A percentile compares a stretch with the other conserved stretches of the same genome.
Conservation (phyloP, 2,888 invertebrate species). For the Heliconius ethilla region DNA sequence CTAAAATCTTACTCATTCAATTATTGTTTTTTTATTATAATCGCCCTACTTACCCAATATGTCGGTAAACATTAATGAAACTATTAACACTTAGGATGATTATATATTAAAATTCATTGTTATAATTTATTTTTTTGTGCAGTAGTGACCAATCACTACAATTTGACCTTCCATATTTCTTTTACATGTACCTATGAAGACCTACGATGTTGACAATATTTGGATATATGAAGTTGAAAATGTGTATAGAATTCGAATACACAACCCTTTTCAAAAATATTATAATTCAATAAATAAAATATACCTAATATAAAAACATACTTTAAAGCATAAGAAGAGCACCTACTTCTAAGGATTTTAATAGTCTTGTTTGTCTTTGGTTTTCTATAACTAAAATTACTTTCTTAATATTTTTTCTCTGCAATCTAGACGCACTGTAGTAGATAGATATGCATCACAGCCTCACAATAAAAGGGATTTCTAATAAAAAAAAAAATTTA, state of each 20-base stretch:
- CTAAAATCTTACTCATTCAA: neutral
- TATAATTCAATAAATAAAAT: no score
- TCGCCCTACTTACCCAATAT: neutral
- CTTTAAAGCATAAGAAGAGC: no score
- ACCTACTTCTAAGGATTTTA: no score
- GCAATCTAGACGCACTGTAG: no score
- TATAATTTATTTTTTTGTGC: neutral
- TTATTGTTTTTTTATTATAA: constrained; percentile 16
- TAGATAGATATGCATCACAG: neutral
- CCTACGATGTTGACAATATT: neutral
- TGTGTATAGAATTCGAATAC: no score
- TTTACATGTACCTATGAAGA: neutral
- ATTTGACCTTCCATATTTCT: neutral
- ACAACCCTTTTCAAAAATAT: no score
- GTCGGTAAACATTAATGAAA: constrained; percentile 8
- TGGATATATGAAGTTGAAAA: neutral
- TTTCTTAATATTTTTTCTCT: no score
- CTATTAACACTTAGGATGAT: neutral
- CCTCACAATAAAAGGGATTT: neutral
- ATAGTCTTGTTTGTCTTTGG: no score
- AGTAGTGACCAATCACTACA: neutral
- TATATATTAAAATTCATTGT: neutral
- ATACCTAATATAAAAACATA: no score
- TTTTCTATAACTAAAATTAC: no score
- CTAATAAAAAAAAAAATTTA: neutral